A percentile compares a stretch with the other conserved stretches of the same genome.
phyloP scores from a whole-genome alignment of 1,140 invertebrate species.

The Hormaphis cornu region DNA sequence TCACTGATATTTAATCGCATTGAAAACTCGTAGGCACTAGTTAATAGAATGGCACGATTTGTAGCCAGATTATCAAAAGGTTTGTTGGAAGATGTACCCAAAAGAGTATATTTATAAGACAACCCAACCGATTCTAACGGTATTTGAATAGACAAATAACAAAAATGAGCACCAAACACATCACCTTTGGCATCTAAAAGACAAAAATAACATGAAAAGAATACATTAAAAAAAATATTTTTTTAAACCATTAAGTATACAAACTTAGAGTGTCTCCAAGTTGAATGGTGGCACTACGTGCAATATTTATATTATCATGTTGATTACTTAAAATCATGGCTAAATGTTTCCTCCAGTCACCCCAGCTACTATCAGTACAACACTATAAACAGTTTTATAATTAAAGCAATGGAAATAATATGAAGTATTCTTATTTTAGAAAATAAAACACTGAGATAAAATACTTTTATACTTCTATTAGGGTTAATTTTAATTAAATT shows the following conservation, averaged over 20 bases:
- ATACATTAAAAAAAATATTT: constrained; percentile 15
- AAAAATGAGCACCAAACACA: constrained; percentile 84
- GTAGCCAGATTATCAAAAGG: constrained; percentile 61
- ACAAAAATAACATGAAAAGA: not conserved
- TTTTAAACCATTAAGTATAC: constrained; percentile 21
- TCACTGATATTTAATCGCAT: constrained; percentile 66
- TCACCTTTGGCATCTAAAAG: constrained; percentile 53
- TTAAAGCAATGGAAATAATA: too few species aligned
- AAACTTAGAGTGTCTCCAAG: constrained; percentile 56
- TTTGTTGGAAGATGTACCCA: constrained; percentile 60
- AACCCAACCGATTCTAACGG: constrained; percentile 57
- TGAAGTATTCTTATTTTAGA: too few species aligned
- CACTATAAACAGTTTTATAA: constrained; percentile 51
- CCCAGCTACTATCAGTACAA: constrained; percentile 78
- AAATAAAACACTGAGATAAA: too few species aligned
- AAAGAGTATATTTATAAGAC: constrained; percentile 62
- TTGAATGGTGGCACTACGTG: constrained; percentile 70
- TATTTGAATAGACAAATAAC: constrained; percentile 79
- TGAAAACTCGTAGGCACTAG: constrained; percentile 91
- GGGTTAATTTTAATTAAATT: too few species aligned
- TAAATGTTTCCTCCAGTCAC: constrained; percentile 90
- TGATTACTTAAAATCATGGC: constrained; percentile 89
- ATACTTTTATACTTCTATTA: too few species aligned
- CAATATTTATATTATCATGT: constrained; percentile 65
- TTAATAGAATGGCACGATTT: constrained; percentile 80